phyloP scores from a whole-genome alignment of 2,797 vertebrate species.

The Perodicticus potto region DNA sequence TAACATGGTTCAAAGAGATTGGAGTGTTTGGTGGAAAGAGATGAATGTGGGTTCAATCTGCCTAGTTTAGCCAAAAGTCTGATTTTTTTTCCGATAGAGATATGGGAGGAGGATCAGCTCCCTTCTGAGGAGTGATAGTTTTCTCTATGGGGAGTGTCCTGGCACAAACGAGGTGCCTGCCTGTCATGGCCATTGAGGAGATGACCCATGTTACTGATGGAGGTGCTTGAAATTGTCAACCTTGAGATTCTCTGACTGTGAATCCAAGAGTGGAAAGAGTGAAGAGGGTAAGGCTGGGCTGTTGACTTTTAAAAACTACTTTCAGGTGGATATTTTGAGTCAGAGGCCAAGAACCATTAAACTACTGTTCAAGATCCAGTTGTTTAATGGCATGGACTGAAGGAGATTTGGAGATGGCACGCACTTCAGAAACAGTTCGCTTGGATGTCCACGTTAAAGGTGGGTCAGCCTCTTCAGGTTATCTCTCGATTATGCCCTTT shows the following conservation, averaged over 20 bases:
- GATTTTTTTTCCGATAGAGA: not conserved
- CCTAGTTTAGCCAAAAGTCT: not conserved
- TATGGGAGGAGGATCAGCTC: not conserved
- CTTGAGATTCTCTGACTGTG: constrained; percentile 3
- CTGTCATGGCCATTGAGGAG: not conserved
- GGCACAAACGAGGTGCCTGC: not conserved
- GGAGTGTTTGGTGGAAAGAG: not conserved
- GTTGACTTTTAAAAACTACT: not conserved
- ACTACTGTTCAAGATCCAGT: not conserved
- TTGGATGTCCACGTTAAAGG: not conserved
- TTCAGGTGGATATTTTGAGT: not conserved
- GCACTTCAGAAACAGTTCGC: not conserved
- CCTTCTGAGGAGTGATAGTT: not conserved
- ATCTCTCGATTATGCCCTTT: not conserved
- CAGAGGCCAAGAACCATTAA: not conserved
- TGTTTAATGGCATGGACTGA: not conserved
- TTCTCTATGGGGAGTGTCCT: not conserved
- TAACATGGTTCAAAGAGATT: not conserved
- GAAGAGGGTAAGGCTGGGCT: not conserved
- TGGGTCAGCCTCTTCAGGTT: not conserved
- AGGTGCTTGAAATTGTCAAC: not conserved
- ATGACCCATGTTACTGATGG: not conserved
- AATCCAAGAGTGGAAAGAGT: not conserved
- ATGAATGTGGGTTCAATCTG: not conserved
- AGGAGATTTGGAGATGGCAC: not conserved